Conservation (phyloP, 1,140 invertebrate species). For the Aphaenogaster rudis region DNA sequence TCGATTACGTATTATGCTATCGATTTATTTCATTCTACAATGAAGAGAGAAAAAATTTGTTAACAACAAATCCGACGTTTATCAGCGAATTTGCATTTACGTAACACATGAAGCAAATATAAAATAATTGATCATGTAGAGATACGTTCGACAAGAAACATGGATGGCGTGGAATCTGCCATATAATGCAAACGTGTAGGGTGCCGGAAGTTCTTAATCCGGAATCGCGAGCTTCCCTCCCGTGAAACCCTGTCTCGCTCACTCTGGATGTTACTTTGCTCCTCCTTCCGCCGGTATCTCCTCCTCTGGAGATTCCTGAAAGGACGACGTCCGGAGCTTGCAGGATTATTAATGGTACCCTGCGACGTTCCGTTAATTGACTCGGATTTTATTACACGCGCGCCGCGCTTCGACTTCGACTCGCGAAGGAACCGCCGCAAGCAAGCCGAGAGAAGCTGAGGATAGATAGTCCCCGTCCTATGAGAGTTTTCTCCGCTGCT, state of each 20-base stretch:
- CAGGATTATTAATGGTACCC: conserved; percentile 82
- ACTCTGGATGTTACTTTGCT: conserved; percentile 43
- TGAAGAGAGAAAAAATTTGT: not conserved
- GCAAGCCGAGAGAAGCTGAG: conserved; percentile 31
- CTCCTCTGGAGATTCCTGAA: conserved; percentile 66
- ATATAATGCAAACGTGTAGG: conserved; percentile 31
- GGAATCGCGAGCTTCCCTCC: conserved; percentile 52
- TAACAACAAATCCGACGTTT: not conserved
- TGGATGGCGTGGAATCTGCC: not conserved
- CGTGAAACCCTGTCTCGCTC: conserved; percentile 27
- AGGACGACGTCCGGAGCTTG: conserved; percentile 65
- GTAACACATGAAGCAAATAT: not conserved
- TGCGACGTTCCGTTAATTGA: conserved; percentile 83
- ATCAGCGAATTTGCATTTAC: not conserved
- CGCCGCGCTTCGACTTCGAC: conserved; percentile 69
- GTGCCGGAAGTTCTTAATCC: conserved; percentile 48
- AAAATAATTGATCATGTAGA: conserved; percentile 41
- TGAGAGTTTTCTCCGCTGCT: conserved; percentile 39
- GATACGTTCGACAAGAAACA: conserved; percentile 26
- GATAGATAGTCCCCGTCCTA: conserved; percentile 62
- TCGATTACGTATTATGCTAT: not conserved
- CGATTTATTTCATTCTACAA: conserved; percentile 12
- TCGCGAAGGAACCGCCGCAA: conserved; percentile 69
- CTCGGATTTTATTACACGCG: conserved; percentile 82
- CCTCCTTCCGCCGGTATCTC: conserved; percentile 26